Conservation (phyloP, 2,797 vertebrate species). For the Telmatherina bonti region DNA sequence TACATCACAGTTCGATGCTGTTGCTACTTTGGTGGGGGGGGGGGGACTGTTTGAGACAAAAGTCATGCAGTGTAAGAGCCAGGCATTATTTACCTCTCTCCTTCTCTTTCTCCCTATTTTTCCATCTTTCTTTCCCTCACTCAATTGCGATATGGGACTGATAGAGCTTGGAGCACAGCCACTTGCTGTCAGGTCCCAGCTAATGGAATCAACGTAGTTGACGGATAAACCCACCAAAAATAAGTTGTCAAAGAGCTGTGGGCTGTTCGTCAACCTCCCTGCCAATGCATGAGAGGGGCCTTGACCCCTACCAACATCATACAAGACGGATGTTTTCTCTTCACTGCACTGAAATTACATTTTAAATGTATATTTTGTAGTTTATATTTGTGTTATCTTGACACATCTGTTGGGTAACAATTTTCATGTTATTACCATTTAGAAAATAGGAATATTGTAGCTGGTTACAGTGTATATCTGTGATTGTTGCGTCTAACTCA, state of each 20-base stretch:
- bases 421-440: neutral
- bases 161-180: constrained; percentile 76
- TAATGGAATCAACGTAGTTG: constrained; percentile 86
- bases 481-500: too few species aligned
- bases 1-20: constrained; percentile 2
- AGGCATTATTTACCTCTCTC: constrained; percentile 46
- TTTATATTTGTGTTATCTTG: constrained; percentile 53
- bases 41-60: constrained; percentile 16
- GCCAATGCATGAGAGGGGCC: constrained; percentile 55
- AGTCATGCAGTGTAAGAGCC: constrained; percentile 34
- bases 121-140: constrained; percentile 45
- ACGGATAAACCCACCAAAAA: constrained; percentile 83
- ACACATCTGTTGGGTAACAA: constrained; percentile 42
- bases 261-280: constrained; percentile 79
- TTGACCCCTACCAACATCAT: constrained; percentile 72
- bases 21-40: neutral
- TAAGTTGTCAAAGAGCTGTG: constrained; percentile 80
- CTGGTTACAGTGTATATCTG: neutral
- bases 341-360: constrained; percentile 63
- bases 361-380: constrained; percentile 72
- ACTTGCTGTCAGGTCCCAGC: constrained; percentile 76
- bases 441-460: neutral
- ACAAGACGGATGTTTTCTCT: constrained; percentile 70
- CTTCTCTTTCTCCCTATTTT: constrained; percentile 41
- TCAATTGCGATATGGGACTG: constrained; percentile 73